These are phyloP conservation scores for Serripes groenlandicus DNA, from an alignment of 2,888 invertebrate genomes.

Conservation along the genomic window DNA sequence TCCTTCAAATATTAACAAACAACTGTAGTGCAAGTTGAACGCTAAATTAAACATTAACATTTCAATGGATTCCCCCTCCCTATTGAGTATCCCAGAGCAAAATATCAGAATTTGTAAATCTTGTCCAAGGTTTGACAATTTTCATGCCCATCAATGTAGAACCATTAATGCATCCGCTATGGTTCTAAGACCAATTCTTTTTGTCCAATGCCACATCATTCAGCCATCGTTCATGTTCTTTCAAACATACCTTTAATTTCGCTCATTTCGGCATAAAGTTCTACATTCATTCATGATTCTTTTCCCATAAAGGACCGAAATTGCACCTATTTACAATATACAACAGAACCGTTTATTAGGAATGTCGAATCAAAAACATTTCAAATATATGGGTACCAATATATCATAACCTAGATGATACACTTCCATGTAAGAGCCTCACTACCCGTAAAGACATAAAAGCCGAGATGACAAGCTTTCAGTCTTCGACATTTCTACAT, in stretches of 20 bases:
- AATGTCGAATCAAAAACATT: slow-evolving; percentile 18
- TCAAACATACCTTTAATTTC: slow-evolving; percentile 64
- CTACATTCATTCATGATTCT: slow-evolving; percentile 67
- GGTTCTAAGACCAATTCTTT: too few relatives aligned
- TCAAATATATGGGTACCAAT: slow-evolving; percentile 6
- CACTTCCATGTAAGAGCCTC: slow-evolving; percentile 2
- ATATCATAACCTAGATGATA: slow-evolving; percentile 4
- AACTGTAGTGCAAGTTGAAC: too few relatives aligned
- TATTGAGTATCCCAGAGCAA: too few relatives aligned
- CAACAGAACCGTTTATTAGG: slow-evolving; percentile 64
- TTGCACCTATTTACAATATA: slow-evolving; percentile 70
- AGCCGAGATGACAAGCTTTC: not conserved
- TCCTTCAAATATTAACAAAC: too few relatives aligned
- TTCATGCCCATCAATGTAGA: too few relatives aligned
- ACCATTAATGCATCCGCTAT: too few relatives aligned
- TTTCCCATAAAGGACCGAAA: slow-evolving; percentile 67
- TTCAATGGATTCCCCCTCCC: too few relatives aligned
- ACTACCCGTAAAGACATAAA: slow-evolving; percentile 31
- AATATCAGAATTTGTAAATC: too few relatives aligned
- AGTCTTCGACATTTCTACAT: not conserved
- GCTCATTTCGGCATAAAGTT: slow-evolving; percentile 64
- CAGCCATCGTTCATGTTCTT: slow-evolving; percentile 8
- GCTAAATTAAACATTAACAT: too few relatives aligned
- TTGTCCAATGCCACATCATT: too few relatives aligned
- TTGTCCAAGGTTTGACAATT: too few relatives aligned